These are phyloP conservation scores for Papilio machaon DNA, from an alignment of 1,140 invertebrate species.

Conservation along the genomic window DNA sequence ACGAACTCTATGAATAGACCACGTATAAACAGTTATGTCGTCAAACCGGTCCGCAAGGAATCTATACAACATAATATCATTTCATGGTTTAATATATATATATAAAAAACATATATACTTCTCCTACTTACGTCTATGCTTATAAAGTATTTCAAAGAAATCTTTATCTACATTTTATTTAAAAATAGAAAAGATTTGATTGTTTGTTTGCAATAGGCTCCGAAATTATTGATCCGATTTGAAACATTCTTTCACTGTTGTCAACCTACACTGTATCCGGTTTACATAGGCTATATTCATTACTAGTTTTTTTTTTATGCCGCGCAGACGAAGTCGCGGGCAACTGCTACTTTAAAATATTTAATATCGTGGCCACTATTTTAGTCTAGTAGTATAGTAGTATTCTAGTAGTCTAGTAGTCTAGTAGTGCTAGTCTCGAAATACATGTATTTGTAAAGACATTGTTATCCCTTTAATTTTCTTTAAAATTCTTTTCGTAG, in stretches of 20 bases:
- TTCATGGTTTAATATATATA: neutral
- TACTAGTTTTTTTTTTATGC: neutral
- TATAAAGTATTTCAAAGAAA: too few relatives aligned
- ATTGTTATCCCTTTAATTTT: too few relatives aligned
- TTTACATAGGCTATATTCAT: neutral
- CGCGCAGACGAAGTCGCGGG: neutral
- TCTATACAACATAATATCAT: slow-evolving; percentile 2
- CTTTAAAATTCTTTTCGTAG: too few relatives aligned
- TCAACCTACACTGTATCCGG: neutral
- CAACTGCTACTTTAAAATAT: neutral
- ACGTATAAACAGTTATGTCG: neutral
- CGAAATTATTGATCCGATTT: neutral
- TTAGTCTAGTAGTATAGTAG: too few relatives aligned
- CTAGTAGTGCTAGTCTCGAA: too few relatives aligned
- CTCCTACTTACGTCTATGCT: too few relatives aligned
- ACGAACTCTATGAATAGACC: slow-evolving; percentile 4
- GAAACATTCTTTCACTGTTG: neutral
- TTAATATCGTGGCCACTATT: too few relatives aligned
- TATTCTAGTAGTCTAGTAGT: too few relatives aligned
- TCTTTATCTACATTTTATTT: too few relatives aligned
- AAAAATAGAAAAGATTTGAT: neutral
- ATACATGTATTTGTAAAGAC: too few relatives aligned
- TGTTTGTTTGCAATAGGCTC: neutral
- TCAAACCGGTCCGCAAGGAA: slow-evolving; percentile 8
- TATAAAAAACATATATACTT: too few relatives aligned